Conservation (phyloP, 2,797 vertebrate species). For the Pithecia hirsuta region DNA sequence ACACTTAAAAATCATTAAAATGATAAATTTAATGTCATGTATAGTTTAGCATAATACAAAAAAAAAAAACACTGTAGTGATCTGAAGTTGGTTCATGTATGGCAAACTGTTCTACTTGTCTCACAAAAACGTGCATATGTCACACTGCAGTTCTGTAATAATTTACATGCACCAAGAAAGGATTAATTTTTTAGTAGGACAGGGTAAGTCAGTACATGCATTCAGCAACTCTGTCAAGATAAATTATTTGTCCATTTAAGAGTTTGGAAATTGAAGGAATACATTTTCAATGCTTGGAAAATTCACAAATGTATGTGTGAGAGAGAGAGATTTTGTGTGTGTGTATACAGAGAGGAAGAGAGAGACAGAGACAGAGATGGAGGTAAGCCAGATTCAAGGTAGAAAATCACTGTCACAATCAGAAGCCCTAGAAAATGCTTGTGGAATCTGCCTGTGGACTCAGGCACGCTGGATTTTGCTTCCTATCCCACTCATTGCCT, state of each 20-base stretch:
- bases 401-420: not conserved
- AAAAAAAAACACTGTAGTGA: not conserved
- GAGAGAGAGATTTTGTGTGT: no score
- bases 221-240: not conserved
- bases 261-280: not conserved
- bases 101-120: not conserved
- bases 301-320: not conserved
- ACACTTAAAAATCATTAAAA: not conserved
- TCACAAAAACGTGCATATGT: not conserved
- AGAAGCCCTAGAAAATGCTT: not conserved
- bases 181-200: not conserved
- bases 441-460: not conserved
- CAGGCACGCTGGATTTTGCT: not conserved
- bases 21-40: not conserved
- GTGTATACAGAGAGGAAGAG: not conserved
- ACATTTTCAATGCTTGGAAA: not conserved
- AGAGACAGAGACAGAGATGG: fast-evolving
- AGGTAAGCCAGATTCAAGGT: not conserved
- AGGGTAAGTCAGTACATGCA: not conserved
- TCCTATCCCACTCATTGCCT: not conserved
- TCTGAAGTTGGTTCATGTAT: not conserved
- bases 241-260: not conserved
- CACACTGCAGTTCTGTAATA: not conserved
- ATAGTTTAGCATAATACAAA: not conserved
- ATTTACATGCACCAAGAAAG: not conserved